A percentile compares a stretch with the other conserved stretches of the same genome.
Conservation (phyloP, 2,888 invertebrate genomes). For the Caenorhabditis drosophilae region DNA sequence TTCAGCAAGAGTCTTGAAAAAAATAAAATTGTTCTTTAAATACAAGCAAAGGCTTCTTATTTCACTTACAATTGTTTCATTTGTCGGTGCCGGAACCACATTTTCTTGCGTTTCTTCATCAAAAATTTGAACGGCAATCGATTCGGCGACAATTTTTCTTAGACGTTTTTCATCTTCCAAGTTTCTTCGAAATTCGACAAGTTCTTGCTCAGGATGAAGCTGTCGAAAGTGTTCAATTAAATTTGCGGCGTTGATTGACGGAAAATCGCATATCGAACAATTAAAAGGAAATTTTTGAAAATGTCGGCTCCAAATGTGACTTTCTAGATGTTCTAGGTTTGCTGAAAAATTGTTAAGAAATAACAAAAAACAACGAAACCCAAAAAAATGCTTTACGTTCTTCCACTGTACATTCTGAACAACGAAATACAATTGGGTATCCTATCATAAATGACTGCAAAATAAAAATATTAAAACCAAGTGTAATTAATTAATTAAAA, state of each 20-base stretch:
- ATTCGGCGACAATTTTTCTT: conserved; percentile 48
- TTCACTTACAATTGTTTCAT: background rate
- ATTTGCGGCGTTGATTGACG: conserved; percentile 36
- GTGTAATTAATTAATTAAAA: conserved; percentile 1
- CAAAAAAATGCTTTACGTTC: conserved; percentile 25
- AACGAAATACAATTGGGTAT: conserved; percentile 51
- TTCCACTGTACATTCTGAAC: conserved; percentile 48
- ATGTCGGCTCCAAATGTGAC: conserved; percentile 56
- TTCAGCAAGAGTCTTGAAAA: background rate
- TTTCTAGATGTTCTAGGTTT: conserved; percentile 42
- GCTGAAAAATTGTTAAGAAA: conserved; percentile 21
- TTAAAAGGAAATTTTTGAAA: conserved; percentile 45
- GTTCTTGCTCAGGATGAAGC: conserved; percentile 19
- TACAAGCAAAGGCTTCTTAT: background rate
- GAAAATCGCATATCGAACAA: conserved; percentile 46
- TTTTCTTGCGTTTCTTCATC: conserved; percentile 13
- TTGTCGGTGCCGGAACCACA: no score
- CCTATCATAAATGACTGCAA: conserved; percentile 36
- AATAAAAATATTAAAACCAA: background rate
- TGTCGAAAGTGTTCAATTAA: conserved; percentile 33
- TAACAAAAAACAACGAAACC: no score
- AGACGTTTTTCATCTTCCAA: conserved; percentile 46
- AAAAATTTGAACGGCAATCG: conserved; percentile 45
- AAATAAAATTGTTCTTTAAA: background rate
- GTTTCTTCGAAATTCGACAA: conserved; percentile 48